Evolutionary conservation across 2,888 invertebrate species (phyloP), one percentile per base, ranked within the genome.

Genomic region (Epicampocera succincta): DNA sequence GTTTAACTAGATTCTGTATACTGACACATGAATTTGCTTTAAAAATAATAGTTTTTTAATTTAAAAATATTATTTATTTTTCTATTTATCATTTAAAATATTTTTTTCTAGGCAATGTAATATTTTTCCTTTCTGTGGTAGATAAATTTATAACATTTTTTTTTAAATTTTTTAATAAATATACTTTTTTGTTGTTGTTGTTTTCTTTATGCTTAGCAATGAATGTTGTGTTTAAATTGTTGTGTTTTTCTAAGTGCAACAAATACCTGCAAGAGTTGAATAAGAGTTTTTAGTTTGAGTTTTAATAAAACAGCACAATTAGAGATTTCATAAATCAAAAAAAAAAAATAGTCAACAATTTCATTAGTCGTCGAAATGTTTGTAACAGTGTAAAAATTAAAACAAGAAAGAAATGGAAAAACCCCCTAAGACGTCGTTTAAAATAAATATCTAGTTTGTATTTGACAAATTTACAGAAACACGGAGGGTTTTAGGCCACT

Each of bases 91-190:
- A 68, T 60, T 38, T 38, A 25, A 46, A 40, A 52, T 86, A 86
- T 85, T 85, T 85, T 84, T 78, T 77, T 77, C 85, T 78, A 48
- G 75, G 33, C 33, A 63, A 60, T 58, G 71, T 76, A 78, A 69
- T 65, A 83, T 58, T 66, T 84, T 58, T 66, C 76, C 52, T 83
- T 79, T 65, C 80, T 72, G n/a, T 81, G 72, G 65, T 74, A 54
- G 58, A 77, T 72, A 78, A 84, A 83, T 61, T 72, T 72, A 83
- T 84, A 84, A 86, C 74, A 84, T 83, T 52, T 75, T 82, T 66
- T 48, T 46, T 80, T 78, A 74, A 68, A 74, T 63, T 71, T 71
- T 80, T 83, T 74, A 80, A 46, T 72, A 58, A 56, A 58, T 77
- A 85, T 75, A 78, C 72, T 25, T 66, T 79, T 63, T 61, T 60